These are phyloP conservation scores for Bolborhynchus lineola DNA, from an alignment of 2,113 vertebrate species.

Conservation along the genomic window DNA sequence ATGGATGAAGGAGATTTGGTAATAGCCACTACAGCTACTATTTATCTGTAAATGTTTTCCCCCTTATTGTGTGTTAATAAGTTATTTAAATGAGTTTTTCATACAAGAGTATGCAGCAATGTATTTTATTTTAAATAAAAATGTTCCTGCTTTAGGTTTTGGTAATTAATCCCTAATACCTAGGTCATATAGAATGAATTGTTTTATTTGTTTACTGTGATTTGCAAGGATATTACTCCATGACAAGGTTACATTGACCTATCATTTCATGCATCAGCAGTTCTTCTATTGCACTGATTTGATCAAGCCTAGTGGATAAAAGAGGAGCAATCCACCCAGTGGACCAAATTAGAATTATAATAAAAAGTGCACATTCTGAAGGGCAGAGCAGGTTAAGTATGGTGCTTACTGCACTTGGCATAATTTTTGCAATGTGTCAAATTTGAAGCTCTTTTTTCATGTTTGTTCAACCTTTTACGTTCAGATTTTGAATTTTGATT, in stretches of 20 bases:
- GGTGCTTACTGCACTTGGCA: neutral
- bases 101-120: neutral
- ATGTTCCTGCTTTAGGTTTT: neutral
- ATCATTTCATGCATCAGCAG: conserved; percentile 53
- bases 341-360: conserved; percentile 43
- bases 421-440: neutral
- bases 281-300: conserved; percentile 53
- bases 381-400: neutral
- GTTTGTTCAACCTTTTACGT: neutral
- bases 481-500: neutral
- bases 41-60: neutral
- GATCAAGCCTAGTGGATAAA: neutral
- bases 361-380: conserved; percentile 38
- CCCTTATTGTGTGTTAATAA: neutral
- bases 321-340: conserved; percentile 26
- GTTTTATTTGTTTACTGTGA: conserved; percentile 48
- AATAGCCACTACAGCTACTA: neutral
- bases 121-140: neutral
- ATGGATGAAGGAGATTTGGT: neutral
- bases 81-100: neutral
- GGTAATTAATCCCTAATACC: neutral
- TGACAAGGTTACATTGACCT: conserved; percentile 46
- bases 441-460: neutral
- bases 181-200: neutral
- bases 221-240: neutral